Conservation (phyloP, 2,113 vertebrate genomes). For the Leuciscus idus region DNA sequence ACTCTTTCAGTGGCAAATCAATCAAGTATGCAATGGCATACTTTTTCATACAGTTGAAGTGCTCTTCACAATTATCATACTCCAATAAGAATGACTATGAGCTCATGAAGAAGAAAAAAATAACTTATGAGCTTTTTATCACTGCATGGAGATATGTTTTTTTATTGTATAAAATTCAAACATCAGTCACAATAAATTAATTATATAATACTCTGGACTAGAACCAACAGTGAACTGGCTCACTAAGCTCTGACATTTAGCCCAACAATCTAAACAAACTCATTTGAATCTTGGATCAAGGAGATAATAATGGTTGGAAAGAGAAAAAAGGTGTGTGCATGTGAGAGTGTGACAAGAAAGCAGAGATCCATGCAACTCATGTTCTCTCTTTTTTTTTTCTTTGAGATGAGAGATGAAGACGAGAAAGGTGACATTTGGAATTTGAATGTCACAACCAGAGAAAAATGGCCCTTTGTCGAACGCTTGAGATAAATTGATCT, state of each 20-base stretch:
- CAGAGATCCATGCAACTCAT: constrained; percentile 38
- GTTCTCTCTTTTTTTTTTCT: constrained; percentile 30
- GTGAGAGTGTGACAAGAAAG: constrained; percentile 35
- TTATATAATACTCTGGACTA: not conserved
- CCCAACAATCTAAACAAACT: constrained; percentile 16
- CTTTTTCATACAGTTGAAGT: not conserved
- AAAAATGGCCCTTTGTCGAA: constrained; percentile 49
- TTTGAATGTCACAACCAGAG: constrained; percentile 40
- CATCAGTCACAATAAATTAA: not conserved
- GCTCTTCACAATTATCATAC: not conserved
- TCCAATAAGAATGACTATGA: not conserved
- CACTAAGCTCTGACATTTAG: constrained; percentile 45
- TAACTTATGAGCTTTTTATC: not conserved
- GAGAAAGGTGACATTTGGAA: constrained; percentile 50
- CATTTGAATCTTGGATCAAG: constrained; percentile 36
- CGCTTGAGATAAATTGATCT: constrained; percentile 47
- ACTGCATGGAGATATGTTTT: not conserved
- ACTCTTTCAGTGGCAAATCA: not conserved
- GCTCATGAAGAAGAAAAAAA: too few relatives aligned
- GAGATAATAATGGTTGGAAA: constrained; percentile 36
- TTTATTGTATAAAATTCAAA: not conserved
- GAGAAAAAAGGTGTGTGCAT: not conserved
- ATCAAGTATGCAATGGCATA: not conserved
- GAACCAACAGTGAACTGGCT: constrained; percentile 29
- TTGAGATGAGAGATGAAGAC: constrained; percentile 38